Conservation (phyloP, 92 coral and sea anemone species). For the Epizoanthus ramosus region DNA sequence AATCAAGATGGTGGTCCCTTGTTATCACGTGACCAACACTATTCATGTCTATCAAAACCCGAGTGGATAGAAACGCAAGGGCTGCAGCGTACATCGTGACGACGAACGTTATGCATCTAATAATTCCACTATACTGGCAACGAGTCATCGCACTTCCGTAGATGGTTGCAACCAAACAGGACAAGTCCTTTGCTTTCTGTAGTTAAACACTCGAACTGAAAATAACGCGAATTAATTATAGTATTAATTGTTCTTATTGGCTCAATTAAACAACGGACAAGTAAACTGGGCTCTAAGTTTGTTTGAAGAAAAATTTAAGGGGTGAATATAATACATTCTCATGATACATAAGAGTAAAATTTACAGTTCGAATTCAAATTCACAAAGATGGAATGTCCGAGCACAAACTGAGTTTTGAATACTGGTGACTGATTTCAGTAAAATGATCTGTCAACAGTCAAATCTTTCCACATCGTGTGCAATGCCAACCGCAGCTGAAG, state of each 20-base stretch:
- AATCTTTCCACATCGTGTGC: too few species aligned
- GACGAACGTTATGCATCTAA: too few species aligned
- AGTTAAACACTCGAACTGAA: neutral
- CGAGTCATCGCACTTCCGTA: neutral
- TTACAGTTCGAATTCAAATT: constrained; percentile 14
- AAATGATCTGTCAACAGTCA: too few species aligned
- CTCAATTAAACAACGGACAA: neutral
- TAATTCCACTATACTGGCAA: neutral
- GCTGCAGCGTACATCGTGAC: too few species aligned
- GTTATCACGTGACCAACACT: too few species aligned
- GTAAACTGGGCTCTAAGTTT: neutral
- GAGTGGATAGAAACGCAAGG: too few species aligned
- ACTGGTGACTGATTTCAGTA: too few species aligned
- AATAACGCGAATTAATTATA: neutral
- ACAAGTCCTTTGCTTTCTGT: too few species aligned
- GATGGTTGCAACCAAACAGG: neutral
- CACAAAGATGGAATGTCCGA: neutral
- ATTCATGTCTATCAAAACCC: too few species aligned
- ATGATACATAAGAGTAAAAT: neutral
- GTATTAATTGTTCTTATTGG: neutral
- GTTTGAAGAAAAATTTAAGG: neutral
- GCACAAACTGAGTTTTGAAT: too few species aligned
- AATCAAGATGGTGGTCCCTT: too few species aligned
- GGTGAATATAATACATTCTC: neutral
- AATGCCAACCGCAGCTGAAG: neutral